Base-by-base conservation (phyloP, 2,888 invertebrate species). In the Trissolcus japonicus region DNA sequence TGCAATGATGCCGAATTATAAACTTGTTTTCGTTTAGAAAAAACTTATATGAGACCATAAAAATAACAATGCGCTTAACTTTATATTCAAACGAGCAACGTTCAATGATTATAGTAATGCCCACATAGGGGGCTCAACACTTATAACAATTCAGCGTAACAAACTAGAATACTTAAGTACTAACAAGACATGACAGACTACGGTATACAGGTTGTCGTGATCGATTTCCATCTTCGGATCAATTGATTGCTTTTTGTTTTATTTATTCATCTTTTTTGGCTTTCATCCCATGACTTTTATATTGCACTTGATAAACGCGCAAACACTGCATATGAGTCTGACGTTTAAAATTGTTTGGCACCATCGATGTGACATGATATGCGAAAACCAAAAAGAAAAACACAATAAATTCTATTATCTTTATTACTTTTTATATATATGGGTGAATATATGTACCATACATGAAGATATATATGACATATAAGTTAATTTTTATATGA, bases 1-100 rank as follows among this genome's bases (percentile, higher is more conserved):
- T 35, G 35, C 35, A 35, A 35, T 35, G 35, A 35, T 35, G 11
- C 35, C 35, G 35, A 46, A 46, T 46, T 46, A 46, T 14, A 46
- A 46, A 46, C 46, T 46, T 46, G 16, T 46, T 82, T 78, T 84
- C 80, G 77, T 83, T 84, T 86, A 86, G 84, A 87, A 88, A 86
- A 86, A 85, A 84, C 84, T 83, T 84, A 83, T 82, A 35, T 11
- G 84, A 84, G 83, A 85, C 81, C 84, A 86, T 88, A 88, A 88
- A 87, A 88, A 88, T 85, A 87, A 87, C 87, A 86, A 86, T 86
- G 86, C 86, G 83, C 84, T 82, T 83, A 84, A 83, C 84, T 46
- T 84, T 80, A 80, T 85, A 80, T 85, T 82, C 81, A 83, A 84
- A 83, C 85, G 84, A 86, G 83, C 83, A 86, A 86, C 83, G 80